Evolutionary conservation across 1,140 invertebrate species (phyloP).

Genomic region (Lordiphosa stackelbergi): DNA sequence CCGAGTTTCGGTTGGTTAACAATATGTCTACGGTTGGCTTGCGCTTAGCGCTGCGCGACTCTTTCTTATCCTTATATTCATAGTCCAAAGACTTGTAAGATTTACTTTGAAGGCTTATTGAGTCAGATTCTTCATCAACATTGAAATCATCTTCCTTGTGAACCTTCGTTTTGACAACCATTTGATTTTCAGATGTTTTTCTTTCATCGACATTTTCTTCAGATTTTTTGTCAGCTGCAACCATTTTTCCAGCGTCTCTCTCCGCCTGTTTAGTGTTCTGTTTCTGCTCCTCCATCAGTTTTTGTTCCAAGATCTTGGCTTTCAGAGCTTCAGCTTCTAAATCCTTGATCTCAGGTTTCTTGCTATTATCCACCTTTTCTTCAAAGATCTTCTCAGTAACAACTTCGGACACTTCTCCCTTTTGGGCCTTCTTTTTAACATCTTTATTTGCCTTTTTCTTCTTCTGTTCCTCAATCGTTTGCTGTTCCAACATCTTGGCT

Average conservation of each 20-base stretch:
- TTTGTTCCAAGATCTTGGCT: constrained; percentile 13
- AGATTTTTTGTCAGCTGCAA: neutral
- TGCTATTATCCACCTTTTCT: constrained; percentile 1
- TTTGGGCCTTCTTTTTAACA: too few relatives aligned
- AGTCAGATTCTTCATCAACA: constrained; percentile 16
- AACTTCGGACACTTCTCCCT: neutral
- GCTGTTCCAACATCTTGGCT: constrained; percentile 1
- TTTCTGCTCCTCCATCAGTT: constrained; percentile 18
- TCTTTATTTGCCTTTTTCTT: too few relatives aligned
- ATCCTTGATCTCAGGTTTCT: constrained; percentile 1
- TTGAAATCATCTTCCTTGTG: neutral
- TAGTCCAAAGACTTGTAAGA: constrained; percentile 43
- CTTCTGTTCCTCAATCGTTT: too few relatives aligned
- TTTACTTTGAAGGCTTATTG: constrained; percentile 15
- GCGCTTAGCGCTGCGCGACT: constrained; percentile 78
- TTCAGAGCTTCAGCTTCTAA: constrained; percentile 14
- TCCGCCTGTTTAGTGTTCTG: constrained; percentile 18
- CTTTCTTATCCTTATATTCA: constrained; percentile 63
- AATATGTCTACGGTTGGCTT: constrained; percentile 88
- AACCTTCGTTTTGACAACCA: neutral
- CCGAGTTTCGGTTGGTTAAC: constrained; percentile 86
- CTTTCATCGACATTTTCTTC: neutral
- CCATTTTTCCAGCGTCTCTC: neutral
- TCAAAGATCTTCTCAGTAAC: constrained; percentile 17
- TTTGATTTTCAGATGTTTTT: neutral